phyloP scores from a whole-genome alignment of 2,888 invertebrate genomes.

The Microplitis deprimator region DNA sequence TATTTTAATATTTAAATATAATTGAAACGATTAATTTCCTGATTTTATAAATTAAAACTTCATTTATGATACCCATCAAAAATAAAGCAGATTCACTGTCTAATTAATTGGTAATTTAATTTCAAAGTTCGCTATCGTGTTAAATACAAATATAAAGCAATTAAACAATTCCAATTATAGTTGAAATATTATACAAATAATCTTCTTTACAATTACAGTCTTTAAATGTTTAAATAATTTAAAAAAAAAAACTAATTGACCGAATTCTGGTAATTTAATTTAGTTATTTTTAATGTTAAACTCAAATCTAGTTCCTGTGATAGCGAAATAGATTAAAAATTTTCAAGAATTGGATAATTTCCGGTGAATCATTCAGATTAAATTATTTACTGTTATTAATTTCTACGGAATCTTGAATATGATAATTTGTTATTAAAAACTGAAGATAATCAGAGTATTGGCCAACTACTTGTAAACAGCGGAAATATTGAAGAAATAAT shows the following conservation, averaged over 20 bases:
- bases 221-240: background rate
- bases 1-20: too few species aligned
- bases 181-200: background rate
- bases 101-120: background rate
- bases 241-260: background rate
- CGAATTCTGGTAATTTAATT: background rate
- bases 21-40: too few species aligned
- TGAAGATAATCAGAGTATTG: too few species aligned
- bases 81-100: background rate
- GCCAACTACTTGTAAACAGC: too few species aligned
- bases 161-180: background rate
- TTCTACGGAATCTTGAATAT: too few species aligned
- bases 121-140: background rate
- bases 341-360: background rate
- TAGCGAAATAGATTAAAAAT: background rate
- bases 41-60: too few species aligned
- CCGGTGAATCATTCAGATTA: background rate
- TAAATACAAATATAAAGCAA: background rate
- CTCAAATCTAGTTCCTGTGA: background rate
- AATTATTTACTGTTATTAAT: background rate
- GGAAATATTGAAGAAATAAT: too few species aligned
- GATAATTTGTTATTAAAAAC: too few species aligned
- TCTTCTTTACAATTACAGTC: background rate
- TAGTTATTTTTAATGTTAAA: background rate
- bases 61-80: background rate